Evolutionary conservation across 2,888 invertebrate species (phyloP).

Genomic region (Clistopyga incitator): DNA sequence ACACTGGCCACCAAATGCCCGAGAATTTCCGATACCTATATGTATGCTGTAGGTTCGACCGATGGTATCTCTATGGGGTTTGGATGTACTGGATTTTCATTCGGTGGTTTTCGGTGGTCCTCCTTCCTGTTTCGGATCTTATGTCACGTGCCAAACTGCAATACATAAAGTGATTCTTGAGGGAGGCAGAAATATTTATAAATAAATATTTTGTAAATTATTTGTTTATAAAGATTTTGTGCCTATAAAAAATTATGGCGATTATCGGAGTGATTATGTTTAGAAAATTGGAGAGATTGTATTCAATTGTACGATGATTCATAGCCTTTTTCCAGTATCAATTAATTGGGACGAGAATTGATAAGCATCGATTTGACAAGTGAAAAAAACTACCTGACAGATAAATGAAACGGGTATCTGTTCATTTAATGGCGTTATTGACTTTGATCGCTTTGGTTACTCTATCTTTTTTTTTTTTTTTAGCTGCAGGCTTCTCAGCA

Average conservation of each 20-base stretch:
- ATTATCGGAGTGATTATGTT: no score
- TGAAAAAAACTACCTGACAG: conserved; percentile 34
- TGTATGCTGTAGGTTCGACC: not conserved
- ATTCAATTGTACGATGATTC: no score
- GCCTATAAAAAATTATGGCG: no score
- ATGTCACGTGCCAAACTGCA: no score
- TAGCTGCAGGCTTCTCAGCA: conserved; percentile 42
- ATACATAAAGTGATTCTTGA: no score
- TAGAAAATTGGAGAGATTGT: no score
- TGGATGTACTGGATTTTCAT: not conserved
- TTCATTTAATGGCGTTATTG: conserved; percentile 50
- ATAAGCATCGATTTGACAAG: conserved; percentile 32
- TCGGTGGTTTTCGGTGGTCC: not conserved
- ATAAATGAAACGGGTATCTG: conserved; percentile 30
- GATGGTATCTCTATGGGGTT: no score
- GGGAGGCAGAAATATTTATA: no score
- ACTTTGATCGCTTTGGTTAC: conserved; percentile 52
- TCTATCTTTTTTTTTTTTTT: conserved; percentile 46
- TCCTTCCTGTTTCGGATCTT: no score
- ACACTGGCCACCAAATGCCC: conserved; percentile 64
- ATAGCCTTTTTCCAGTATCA: not conserved
- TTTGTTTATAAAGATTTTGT: no score
- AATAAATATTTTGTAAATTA: no score
- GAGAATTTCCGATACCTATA: conserved; percentile 51
- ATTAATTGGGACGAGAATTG: conserved; percentile 5